Evolutionary conservation across 1,140 invertebrate species (phyloP), one percentile per base, ranked within the genome.

Genomic region (Lepidotrigona ventralis): DNA sequence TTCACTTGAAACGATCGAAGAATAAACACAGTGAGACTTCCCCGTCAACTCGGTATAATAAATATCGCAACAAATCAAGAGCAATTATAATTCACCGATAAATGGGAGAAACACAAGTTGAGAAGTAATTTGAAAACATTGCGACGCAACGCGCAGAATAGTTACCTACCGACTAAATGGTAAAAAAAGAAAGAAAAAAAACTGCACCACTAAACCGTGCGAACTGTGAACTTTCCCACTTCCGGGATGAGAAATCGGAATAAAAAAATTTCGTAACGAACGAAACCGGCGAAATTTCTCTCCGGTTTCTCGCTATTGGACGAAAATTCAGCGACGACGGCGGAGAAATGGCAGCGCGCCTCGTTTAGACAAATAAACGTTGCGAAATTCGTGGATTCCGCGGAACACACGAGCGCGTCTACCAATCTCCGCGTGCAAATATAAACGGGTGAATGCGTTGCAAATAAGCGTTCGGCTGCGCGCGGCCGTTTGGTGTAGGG

Each of bases 371-470:
- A 76, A 86, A 87, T 79, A 86, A 70, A 83, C 70, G 73, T 83
- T 85, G 56, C 75, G 68, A 53, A 60, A 72, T 78, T 46, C 33
- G 69, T 56, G 79, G 66, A 70, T 51, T n/a, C 39, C 80, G 68
- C 15, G n/a, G n/a, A 33, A 29, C 83, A 53, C 72, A 46, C 72
- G 79, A 71, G 17, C 79, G 64, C 56, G 63, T 39, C 26, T 26
- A 70, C 26, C 85, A 87, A 86, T 88, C 88, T 90, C 83, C 85
- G 26, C 69, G 78, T 81, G 86, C 86, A 91, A 91, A 91, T 91
- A 90, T 89, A 85, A 89, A 87, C 81, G 79, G 33, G 75, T 75
- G 88, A 88, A 90, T 88, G 82, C 83, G 89, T 90, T 91, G 90
- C 88, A 91, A 89, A 91, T 91, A 91, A 90, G 81, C 80, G 58